Evolutionary conservation across 2,888 invertebrate species (phyloP), one percentile per base, ranked within the genome.

Genomic region (Mayetiola destructor): DNA sequence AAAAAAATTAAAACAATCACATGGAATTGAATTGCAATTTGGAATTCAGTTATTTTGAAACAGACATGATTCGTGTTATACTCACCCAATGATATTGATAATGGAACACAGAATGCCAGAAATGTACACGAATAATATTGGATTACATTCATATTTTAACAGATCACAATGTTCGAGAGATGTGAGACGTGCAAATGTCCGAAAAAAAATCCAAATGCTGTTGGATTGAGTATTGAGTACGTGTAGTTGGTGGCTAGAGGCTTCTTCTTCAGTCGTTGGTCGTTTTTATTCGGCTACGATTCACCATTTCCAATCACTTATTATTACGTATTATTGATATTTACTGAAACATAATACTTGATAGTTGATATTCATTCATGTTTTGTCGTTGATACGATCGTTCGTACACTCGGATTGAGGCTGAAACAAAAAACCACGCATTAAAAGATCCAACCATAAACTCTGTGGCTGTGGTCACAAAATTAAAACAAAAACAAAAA

Each of bases 21-120:
- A 48, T n/a, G n/a, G 48, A 27, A 48, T 48, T 48, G 48, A 48
- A 48, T 12, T 5, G 37, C n/a, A 14, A 5, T 37, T 48, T 48
- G 48, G 48, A 27, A 48, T 27, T 48, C 23, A 48, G 27, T 48
- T 48, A 16, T 27, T 48, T 21, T 23, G 42, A 39, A 14, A 36
- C 14, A 36, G 39, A 39, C 4, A 36, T 39, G 39, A 39, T 2
- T n/a, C 27, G 27, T 14, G 2, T 23, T 8, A 23, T 48, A 48
- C 48, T 48, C 48, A 48, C 48, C 48, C 48, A 48, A 48, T n/a
- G 48, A 48, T n/a, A 16, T n/a, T 48, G 48, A 48, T 48, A 48
- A 48, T 48, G 23, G 48, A 48, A 48, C 23, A 48, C n/a, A 48
- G 27, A 48, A 27, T 27, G 48, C 48, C 48, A 48, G 16, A 23